phyloP scores from a whole-genome alignment of 2,113 vertebrate genomes.

The Barbus barbus region DNA sequence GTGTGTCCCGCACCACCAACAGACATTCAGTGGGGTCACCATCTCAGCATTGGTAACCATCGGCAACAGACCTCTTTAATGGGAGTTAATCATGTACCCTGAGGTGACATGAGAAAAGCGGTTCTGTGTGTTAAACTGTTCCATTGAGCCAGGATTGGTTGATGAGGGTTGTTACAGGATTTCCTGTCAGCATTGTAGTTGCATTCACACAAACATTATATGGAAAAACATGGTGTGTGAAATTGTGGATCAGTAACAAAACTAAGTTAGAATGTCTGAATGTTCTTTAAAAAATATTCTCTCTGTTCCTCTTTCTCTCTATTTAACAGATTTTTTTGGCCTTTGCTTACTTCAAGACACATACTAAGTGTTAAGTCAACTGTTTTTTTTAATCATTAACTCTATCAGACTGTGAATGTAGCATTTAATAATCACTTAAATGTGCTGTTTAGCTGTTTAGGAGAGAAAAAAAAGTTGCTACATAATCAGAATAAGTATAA shows the following conservation, averaged over 20 bases:
- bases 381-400: slow-evolving; percentile 6
- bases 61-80: slow-evolving; percentile 67
- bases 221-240: neutral
- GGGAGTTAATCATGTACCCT: slow-evolving; percentile 81
- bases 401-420: neutral
- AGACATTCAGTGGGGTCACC: slow-evolving; percentile 44
- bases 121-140: slow-evolving; percentile 69
- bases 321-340: neutral
- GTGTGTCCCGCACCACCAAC: slow-evolving; percentile 9
- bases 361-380: slow-evolving; percentile 36
- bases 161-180: slow-evolving; percentile 80
- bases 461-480: slow-evolving; percentile 7
- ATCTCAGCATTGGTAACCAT: slow-evolving; percentile 56
- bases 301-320: neutral
- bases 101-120: slow-evolving; percentile 72
- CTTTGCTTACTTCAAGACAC: slow-evolving; percentile 21
- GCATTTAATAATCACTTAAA: slow-evolving; percentile 28
- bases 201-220: slow-evolving; percentile 68
- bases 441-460: slow-evolving; percentile 3
- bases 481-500: slow-evolving; percentile 19
- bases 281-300: slow-evolving; percentile 5
- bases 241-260: slow-evolving; percentile 50
- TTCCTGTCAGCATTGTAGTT: slow-evolving; percentile 82
- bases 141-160: slow-evolving; percentile 70
- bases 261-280: slow-evolving; percentile 49